Base-by-base conservation (phyloP, 2,888 invertebrate species). In the Netelia fuscicornis region DNA sequence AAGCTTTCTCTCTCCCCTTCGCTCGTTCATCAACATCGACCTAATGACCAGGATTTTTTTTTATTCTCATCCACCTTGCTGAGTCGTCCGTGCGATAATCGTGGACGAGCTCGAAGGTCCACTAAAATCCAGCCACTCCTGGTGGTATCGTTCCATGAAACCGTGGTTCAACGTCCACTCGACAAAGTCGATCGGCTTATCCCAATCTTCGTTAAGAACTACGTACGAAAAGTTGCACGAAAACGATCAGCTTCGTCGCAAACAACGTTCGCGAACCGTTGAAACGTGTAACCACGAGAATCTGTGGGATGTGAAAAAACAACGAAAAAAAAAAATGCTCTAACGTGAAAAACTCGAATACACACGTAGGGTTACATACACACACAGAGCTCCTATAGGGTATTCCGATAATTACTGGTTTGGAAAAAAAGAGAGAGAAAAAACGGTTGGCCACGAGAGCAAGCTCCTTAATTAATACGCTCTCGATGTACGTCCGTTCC, bases 381-480 rank as follows among this genome's bases (percentile, higher is more conserved):
- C 30, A 58, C 56, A 17, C 17, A 17, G 0, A 42, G n/a, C 17
- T 17, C 17, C 20, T 52, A 13, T 48, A 58, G 54, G 56, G 60
- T 58, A 64, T 62, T 70, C 81, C 84, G 81, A 81, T 84, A 81
- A 81, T 84, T 81, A 84, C 77, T 70, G 74, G 62, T 81, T 68
- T 56, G 67, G 25, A 74, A 64, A 76, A 68, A 54, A 44, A 5
- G 0, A 67, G 64, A 42, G 23, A 20, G 54, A 20, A 23, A 30
- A 71, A 75, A 83, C 72, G 52, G 78, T 84, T 60, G 42, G 67
- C 77, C 48, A 64, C 72, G 72, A 67, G 72, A 67, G 42, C 80
- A 25, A 25, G 62, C 64, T 48, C 77, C 78, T 84, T 84, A 84
- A 84, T 84, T 81, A 84, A 85, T 85, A 85, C 75, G 70, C 68